A percentile compares a stretch with the other conserved stretches of the same genome.
Conservation (phyloP, 2,888 invertebrate genomes). For the Oxycera nigricornis region DNA sequence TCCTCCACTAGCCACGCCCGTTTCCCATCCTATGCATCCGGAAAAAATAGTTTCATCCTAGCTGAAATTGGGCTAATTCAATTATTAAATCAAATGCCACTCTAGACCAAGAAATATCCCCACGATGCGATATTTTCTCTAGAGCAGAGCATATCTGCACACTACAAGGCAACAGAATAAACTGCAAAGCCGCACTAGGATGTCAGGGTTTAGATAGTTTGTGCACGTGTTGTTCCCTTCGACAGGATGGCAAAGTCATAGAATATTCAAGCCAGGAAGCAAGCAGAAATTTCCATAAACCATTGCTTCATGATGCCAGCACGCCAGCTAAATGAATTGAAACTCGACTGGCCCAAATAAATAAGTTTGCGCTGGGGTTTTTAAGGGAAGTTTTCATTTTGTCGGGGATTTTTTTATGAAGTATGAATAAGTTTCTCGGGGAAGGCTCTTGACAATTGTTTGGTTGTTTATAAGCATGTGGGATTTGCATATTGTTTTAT, state of each 20-base stretch:
- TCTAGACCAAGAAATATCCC: slow-evolving; percentile 10
- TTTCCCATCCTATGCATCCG: not conserved
- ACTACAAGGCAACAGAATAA: not conserved
- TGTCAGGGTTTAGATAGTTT: slow-evolving; percentile 3
- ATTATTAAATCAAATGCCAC: slow-evolving; percentile 37
- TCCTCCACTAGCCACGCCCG: not conserved
- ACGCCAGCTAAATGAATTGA: not conserved
- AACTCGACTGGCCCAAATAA: not conserved
- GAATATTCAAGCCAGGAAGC: slow-evolving; percentile 31
- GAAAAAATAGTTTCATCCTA: not conserved
- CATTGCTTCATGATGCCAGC: not conserved
- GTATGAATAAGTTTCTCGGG: not conserved
- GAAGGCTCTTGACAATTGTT: no score
- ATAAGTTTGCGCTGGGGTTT: not conserved
- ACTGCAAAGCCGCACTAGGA: not conserved
- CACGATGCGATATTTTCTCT: not conserved
- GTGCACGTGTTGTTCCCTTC: not conserved
- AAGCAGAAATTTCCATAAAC: slow-evolving; percentile 20
- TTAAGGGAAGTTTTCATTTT: not conserved
- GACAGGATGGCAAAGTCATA: slow-evolving; percentile 11
- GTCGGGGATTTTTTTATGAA: not conserved
- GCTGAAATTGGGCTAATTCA: slow-evolving; percentile 26
- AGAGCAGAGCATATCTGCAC: not conserved
- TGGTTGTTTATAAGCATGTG: no score
- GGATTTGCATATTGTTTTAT: no score